Percentiles rank a stretch among this genome's conserved stretches.
Evolutionary conservation across 92 coral and sea anemone genomes (phyloP).

Genomic region (Porites divaricata): DNA sequence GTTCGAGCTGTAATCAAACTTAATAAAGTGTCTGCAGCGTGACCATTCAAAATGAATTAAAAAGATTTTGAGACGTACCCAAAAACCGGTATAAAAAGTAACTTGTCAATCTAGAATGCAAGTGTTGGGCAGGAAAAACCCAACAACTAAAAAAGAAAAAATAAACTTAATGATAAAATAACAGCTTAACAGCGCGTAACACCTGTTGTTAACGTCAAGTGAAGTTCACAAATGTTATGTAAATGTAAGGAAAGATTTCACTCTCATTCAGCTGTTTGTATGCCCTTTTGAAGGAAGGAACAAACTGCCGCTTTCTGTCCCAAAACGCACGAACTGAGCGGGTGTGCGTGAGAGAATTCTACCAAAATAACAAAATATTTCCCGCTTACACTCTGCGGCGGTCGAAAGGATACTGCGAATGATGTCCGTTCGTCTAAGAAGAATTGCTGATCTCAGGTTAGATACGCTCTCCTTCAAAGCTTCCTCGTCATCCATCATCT

Average conservation of each 20-base stretch:
- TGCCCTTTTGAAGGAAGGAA: background rate
- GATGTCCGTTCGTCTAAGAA: constrained; percentile 92
- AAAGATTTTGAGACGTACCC: background rate
- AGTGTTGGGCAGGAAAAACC: background rate
- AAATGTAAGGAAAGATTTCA: no score
- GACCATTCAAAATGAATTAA: background rate
- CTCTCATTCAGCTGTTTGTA: background rate
- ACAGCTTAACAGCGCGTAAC: no score
- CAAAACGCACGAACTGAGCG: no score
- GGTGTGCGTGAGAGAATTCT: background rate
- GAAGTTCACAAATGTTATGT: no score
- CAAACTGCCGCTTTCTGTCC: background rate
- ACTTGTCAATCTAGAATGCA: background rate
- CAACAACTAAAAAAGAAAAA: background rate
- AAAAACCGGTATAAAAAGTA: background rate
- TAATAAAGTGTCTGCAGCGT: background rate
- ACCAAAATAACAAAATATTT: background rate
- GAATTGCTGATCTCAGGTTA: constrained; percentile 86
- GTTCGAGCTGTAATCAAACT: no score
- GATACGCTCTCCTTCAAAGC: constrained; percentile 92
- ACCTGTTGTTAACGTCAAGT: no score
- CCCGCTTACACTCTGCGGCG: constrained; percentile 93
- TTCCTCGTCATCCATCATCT: constrained; percentile 93
- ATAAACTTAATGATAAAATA: no score
- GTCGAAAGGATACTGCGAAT: constrained; percentile 93